Percentiles rank a stretch among this genome's conserved stretches.
Conservation (phyloP, 2,888 invertebrate genomes). For the Apoda limacodes region DNA sequence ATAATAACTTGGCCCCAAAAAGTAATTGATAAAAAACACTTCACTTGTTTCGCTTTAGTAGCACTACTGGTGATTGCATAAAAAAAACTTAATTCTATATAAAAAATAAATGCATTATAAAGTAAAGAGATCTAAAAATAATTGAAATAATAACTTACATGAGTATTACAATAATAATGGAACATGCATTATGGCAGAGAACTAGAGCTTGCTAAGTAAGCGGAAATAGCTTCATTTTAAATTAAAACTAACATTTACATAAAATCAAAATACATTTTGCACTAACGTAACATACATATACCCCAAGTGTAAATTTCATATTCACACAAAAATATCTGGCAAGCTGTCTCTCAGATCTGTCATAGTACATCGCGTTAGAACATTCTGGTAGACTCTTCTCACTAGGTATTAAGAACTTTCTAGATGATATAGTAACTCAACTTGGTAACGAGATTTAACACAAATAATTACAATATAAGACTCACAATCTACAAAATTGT, state of each 20-base stretch:
- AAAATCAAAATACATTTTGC: slow-evolving; percentile 24
- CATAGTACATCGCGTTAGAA: too few species aligned
- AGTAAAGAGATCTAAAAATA: slow-evolving; percentile 68
- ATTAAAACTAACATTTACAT: slow-evolving; percentile 50
- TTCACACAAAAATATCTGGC: too few species aligned
- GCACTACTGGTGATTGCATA: slow-evolving; percentile 41
- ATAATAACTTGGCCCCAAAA: slow-evolving; percentile 32
- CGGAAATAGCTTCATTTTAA: slow-evolving; percentile 59
- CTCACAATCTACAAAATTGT: too few species aligned
- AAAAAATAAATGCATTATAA: slow-evolving; percentile 67
- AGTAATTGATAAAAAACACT: too few species aligned
- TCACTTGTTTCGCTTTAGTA: slow-evolving; percentile 36
- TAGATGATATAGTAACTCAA: slow-evolving; percentile 58
- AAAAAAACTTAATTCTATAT: too few species aligned
- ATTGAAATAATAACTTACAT: slow-evolving; percentile 61
- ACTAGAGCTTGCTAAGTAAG: slow-evolving; percentile 65
- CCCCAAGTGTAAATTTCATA: too few species aligned
- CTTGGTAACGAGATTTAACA: slow-evolving; percentile 66
- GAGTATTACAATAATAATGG: slow-evolving; percentile 69
- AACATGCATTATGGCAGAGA: slow-evolving; percentile 71
- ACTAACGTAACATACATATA: too few species aligned
- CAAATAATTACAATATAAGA: too few species aligned
- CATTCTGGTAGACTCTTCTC: too few species aligned
- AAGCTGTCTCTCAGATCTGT: too few species aligned
- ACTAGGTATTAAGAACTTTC: too few species aligned